A percentile compares a stretch with the other conserved stretches of the same genome.
These are phyloP conservation scores for Brachyalestes nurse DNA, from an alignment of 2,797 vertebrate genomes.

Conservation along the genomic window DNA sequence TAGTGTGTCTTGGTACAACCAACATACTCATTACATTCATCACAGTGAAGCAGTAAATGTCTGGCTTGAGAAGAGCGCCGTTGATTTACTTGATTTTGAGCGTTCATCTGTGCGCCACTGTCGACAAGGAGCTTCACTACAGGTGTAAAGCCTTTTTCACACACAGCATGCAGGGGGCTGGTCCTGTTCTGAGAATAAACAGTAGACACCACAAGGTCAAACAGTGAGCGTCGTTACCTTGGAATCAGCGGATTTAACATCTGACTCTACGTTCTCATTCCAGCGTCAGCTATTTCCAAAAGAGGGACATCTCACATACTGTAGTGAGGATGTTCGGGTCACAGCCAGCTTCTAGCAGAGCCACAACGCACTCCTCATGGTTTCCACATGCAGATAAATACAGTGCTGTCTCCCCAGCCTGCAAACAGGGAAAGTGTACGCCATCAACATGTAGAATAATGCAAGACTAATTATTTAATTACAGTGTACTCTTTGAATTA, in stretches of 20 bases:
- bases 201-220: background rate
- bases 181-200: slow-evolving; percentile 72
- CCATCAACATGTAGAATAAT: background rate
- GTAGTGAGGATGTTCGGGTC: slow-evolving; percentile 82
- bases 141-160: slow-evolving; percentile 77
- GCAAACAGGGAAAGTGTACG: slow-evolving; percentile 43
- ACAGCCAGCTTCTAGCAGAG: slow-evolving; percentile 83
- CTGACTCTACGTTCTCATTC: background rate
- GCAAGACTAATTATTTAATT: background rate
- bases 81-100: slow-evolving; percentile 76
- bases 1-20: background rate
- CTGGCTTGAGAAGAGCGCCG: background rate
- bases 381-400: slow-evolving; percentile 83
- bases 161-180: slow-evolving; percentile 79
- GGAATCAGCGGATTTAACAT: background rate
- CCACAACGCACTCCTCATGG: slow-evolving; percentile 81
- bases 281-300: background rate
- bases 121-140: slow-evolving; percentile 82
- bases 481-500: background rate
- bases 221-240: background rate
- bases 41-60: no score
- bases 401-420: slow-evolving; percentile 89
- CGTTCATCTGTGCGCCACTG: slow-evolving; percentile 73
- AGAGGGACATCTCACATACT: slow-evolving; percentile 64
- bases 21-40: no score